Percentiles rank a stretch among this genome's conserved stretches.
Conservation (phyloP, 2,797 vertebrate species). For the Rousettus madagascariensis region DNA sequence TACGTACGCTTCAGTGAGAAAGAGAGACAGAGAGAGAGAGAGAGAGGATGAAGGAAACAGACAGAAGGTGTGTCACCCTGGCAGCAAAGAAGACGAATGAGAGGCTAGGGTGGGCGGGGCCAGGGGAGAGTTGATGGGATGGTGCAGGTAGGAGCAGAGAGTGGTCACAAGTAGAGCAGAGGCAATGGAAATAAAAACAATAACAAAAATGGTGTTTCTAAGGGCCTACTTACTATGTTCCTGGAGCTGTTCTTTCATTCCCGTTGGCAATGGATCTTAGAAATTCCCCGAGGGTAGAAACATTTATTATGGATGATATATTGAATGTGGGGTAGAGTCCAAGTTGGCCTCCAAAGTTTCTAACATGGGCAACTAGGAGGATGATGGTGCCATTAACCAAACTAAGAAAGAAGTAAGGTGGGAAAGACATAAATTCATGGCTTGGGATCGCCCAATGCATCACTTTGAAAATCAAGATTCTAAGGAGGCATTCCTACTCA, state of each 20-base stretch:
- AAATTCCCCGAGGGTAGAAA: background rate
- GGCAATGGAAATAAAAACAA: background rate
- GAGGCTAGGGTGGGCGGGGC: background rate
- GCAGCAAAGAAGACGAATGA: background rate
- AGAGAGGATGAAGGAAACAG: background rate
- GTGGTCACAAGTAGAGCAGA: background rate
- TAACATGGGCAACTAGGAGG: background rate
- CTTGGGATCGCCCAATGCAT: background rate
- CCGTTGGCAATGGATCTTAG: background rate
- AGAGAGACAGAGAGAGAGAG: background rate
- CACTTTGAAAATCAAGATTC: background rate
- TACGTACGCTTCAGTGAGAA: background rate
- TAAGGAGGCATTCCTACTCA: background rate
- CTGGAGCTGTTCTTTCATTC: background rate
- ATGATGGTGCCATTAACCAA: background rate
- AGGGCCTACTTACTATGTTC: no score
- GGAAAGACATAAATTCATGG: background rate
- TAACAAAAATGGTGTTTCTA: no score
- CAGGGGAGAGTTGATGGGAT: background rate
- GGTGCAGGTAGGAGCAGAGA: background rate
- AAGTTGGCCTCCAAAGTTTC: background rate
- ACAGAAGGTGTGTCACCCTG: no score
- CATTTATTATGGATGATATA: background rate
- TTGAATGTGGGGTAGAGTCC: background rate
- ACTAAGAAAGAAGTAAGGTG: background rate